Base-by-base conservation (phyloP, 1,140 invertebrate species). In the Papilio polyxenes region DNA sequence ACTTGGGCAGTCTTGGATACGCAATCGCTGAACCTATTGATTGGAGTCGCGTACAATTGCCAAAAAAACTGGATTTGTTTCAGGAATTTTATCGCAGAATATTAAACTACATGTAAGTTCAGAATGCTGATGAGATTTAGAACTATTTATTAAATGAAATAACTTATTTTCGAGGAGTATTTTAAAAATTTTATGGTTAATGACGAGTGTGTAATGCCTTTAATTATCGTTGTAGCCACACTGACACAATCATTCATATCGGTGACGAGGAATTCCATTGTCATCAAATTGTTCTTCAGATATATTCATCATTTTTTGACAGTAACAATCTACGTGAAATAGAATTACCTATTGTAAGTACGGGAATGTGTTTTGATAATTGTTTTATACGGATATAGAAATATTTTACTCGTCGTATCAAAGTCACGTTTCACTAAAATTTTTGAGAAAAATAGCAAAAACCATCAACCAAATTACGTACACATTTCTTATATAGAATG, bases 291-390 rank as follows among this genome's bases (percentile, higher is more conserved):
- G 95, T 96, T 17, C 89, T 96, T 10, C 95, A 96, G 87, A 95
- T 96, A 83, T 96, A 96, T 87, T 96, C 96, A 31, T 83, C 88
- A 17, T 96, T 95, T 81, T 96, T 96, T 85, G 95, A 95, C 62
- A 92, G 92, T 59, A 94, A 95, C 74, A 81, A 81, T 44, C 83
- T 87, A 23, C 85, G 86, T 75, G 89, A 91, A 85, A 89, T 93
- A 48, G 90, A 93, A 65, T 82, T 94, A 65, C 89, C 92, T 1
- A 78, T 80, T 23, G 93, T 93, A 85, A 89, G 91, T 88, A 40
- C 65, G 13, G 31, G 31, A 69, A 69, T 65, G 10, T 23, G 8
- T 23, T 3, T 37, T 37, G 23, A 69, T 69, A 31, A 15, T 31
- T 23, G 10, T 65, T 15, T 37, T 15, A 5, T 69, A 69, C 40